phyloP scores from a whole-genome alignment of 2,797 vertebrate species.

The Fratercula arctica region DNA sequence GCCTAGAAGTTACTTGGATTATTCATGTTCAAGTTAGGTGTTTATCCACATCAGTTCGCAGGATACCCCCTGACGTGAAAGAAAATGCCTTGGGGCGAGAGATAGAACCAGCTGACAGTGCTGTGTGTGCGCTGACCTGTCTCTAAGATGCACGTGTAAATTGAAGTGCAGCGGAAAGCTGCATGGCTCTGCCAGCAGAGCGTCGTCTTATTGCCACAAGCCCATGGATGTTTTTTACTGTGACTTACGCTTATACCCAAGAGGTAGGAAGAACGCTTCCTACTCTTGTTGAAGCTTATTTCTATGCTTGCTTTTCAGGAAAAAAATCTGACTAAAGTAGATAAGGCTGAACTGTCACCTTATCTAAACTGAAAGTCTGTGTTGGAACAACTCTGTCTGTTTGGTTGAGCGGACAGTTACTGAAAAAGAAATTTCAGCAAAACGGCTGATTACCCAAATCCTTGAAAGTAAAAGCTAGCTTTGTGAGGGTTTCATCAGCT shows the following conservation, averaged over 20 bases:
- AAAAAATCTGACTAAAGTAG: not conserved
- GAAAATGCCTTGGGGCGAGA: not conserved
- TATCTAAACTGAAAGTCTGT: not conserved
- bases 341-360: not conserved
- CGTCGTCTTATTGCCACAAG: not conserved
- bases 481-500: not conserved
- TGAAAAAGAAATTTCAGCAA: not conserved
- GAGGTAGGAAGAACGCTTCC: not conserved
- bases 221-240: not conserved
- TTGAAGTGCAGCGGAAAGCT: rapidly evolving
- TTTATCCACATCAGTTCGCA: not conserved
- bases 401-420: not conserved
- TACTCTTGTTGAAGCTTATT: not conserved
- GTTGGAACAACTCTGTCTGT: not conserved
- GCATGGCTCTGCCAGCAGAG: not conserved
- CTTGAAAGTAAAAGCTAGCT: not conserved
- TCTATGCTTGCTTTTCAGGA: not conserved
- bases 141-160: rapidly evolving
- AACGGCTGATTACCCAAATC: rapidly evolving
- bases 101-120: not conserved
- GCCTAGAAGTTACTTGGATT: not conserved
- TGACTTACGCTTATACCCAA: rapidly evolving
- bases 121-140: not conserved
- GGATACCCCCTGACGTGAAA: not conserved
- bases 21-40: rapidly evolving